Evolutionary conservation across 2,113 vertebrate genomes (phyloP), one percentile per base, ranked within the genome.

Genomic region (Aegotheles bennettii): DNA sequence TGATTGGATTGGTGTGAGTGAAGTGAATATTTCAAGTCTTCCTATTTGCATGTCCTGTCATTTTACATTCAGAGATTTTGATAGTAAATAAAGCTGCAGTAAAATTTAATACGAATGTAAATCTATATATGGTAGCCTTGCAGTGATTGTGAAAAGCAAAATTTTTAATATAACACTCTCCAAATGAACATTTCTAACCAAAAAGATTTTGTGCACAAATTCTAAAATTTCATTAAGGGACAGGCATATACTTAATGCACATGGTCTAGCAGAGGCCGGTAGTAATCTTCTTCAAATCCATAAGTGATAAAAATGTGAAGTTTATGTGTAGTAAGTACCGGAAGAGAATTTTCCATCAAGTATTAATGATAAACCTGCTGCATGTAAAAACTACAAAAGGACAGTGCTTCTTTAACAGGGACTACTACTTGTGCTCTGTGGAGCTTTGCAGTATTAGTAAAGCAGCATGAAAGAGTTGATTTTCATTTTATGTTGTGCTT

Each of bases 401-500:
- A 95, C 91, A 31, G 88, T 93, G 92, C 96, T 95, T 98, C 96
- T 97, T 98, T 98, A 97, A 97, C 87, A 29, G 94, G 93, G 91
- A 93, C 96, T 89, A 93, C 82, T 96, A 84, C 97, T 97, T 93
- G 95, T 86, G 94, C 97, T 97, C 97, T 87, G 75, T 97, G 95
- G 97, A 98, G 97, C 98, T 98, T 97, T 96, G 73, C 96, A 82
- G 97, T 94, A 87, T 97, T 97, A 96, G 96, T 96, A 97, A 98
- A 98, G 98, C 98, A 98, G 98, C 97, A 97, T 98, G 98, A 98
- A 98, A 98, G 97, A 98, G 97, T 98, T 98, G 98, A 98, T 99
- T 99, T 98, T 99, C 98, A 98, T 99, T 99, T 99, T 98, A 98
- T 98, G 98, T 98, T 98, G 98, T 98, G 97, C 98, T 98, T 98